Base-by-base conservation (phyloP, 2,797 vertebrate species). In the Cryptoblepharus egeriae region DNA sequence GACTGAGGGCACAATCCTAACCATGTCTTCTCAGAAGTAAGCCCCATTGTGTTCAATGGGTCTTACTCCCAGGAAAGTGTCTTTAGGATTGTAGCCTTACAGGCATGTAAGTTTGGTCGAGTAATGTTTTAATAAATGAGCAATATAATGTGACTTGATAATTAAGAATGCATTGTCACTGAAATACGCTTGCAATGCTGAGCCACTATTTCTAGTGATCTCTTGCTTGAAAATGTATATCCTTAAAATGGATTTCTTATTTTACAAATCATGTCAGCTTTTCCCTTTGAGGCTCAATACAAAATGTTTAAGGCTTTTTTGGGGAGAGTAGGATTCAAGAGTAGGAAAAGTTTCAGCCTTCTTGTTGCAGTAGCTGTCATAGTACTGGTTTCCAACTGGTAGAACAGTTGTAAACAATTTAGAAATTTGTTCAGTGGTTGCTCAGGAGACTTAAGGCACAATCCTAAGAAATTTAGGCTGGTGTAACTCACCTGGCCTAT, bases 191-290 rank as follows among this genome's bases (percentile, higher is more conserved):
- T 85, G 83, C 84, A 86, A 16, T 32, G 16, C 0, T 1, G 72
- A 81, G 58, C 88, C 75, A 77, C 83, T 91, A 89, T 91, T 90
- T 70, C 88, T 79, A 91, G 77, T 65, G 85, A 80, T 79, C 87
- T 79, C 87, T 91, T 72, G 57, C 75, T 78, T 81, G 84, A 63
- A 75, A 88, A 84, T 74, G 11, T 74, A 26, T 11, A 12, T 57
- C 30, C 12, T 74, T 74, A 24, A 49, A 45, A 49, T 13, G 45
- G 4, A 26, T 49, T 30, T 30, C 15, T 12, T 55, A 52, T 16
- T 22, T 30, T 3, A 72, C 18, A 22, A 28, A 28, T 22, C 1
- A 8, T 30, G 49, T 24, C 26, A 10, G 30, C 4, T 15, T 57
- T 58, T 74, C 35, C 24, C 7, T 57, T 37, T 74, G 68, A 32